Conservation (phyloP, 2,113 vertebrate species). For the Coregonus clupeaformis region DNA sequence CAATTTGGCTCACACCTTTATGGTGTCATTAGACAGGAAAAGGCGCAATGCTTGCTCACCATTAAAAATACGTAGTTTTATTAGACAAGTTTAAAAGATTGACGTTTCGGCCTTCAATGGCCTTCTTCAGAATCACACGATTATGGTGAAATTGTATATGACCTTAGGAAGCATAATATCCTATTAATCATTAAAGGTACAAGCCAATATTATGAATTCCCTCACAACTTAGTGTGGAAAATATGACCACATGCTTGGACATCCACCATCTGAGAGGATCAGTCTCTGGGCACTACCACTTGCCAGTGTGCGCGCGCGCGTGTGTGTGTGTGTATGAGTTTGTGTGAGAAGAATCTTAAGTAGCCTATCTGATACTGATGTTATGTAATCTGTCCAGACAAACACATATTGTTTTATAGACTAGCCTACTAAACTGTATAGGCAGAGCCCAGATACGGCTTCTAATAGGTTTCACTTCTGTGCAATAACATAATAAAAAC, state of each 20-base stretch:
- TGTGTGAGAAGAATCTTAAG: constrained; percentile 35
- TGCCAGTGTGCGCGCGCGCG: constrained; percentile 10
- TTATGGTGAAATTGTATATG: constrained; percentile 9
- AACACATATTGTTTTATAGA: background rate
- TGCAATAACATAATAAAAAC: background rate
- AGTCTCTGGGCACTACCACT: constrained; percentile 6
- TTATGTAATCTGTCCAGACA: constrained; percentile 50
- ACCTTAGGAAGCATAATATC: background rate
- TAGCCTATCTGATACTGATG: background rate
- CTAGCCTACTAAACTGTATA: background rate
- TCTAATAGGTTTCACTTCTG: background rate
- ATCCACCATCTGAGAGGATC: constrained; percentile 4
- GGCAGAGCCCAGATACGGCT: background rate
- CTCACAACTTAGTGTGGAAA: constrained; percentile 5
- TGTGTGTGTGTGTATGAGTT: background rate
- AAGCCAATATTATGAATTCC: constrained; percentile 21
- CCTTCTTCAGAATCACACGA: background rate
- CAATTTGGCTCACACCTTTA: constrained; percentile 20
- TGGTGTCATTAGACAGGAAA: background rate
- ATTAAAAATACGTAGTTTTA: too few relatives aligned
- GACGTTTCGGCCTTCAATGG: too few relatives aligned
- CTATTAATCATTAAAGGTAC: background rate
- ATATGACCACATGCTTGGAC: constrained; percentile 1
- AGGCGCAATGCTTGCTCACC: background rate
- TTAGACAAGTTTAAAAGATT: too few relatives aligned